Base-by-base conservation (phyloP, 2,888 invertebrate genomes). In the Latheticus oryzae region DNA sequence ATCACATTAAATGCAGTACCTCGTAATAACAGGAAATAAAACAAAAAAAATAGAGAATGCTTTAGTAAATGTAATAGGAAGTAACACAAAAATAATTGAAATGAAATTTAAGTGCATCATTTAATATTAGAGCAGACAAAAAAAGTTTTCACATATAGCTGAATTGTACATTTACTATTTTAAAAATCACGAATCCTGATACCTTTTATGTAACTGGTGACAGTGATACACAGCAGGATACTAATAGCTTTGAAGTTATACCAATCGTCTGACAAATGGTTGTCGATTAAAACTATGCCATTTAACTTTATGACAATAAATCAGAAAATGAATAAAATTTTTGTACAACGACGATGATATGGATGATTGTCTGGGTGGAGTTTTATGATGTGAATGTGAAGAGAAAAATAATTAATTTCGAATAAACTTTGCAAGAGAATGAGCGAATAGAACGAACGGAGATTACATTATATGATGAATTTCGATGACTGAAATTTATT, bases 391-490 rank as follows among this genome's bases (percentile, higher is more conserved):
- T 26, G 21, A 21, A 30, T 23, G 48, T 16, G 35, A 26, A 19
- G 24, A 48, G 35, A 24, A 26, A 23, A 13, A 15, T 35, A 24
- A 48, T 48, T 48, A 48, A 37, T 48, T 37, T 33, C 26, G 23
- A 37, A 35, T 37, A 48, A 47, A 21, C 26, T 51, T 5, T 51
- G 28, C 13, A 8, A 30, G 40, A 9, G 30, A 26, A 32, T 21
- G 40, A 52, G 15, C 37, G 35, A 37, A 37, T 37, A 48, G 37
- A 17, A 42, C 17, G 30, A 35, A 52, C 12, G 33, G 32, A 52
- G 43, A 52, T 52, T 52, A 33, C 42, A 42, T 52, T 42, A 52
- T 37, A 48, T 42, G 17, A 43, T 42, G 52, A 52, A 42, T 42
- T 32, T 11, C 32, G 30, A 23, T 32, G 23, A 38, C 9, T 42